phyloP scores from a whole-genome alignment of 1,140 invertebrate species.

The Reticulitermes speratus region DNA sequence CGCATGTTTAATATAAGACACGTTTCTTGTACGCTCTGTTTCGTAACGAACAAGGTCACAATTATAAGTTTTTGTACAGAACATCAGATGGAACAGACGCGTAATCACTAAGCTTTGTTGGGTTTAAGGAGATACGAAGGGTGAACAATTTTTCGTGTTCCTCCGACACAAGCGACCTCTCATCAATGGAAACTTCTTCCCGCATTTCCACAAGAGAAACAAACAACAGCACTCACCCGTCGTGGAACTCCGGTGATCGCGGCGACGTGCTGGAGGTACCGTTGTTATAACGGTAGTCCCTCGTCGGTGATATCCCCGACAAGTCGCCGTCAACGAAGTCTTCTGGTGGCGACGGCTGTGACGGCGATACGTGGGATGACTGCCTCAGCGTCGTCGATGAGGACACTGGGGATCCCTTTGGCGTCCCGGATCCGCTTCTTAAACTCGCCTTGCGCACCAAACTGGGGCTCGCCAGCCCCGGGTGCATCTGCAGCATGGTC shows the following conservation, averaged over 20 bases:
- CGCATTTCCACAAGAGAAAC: neutral
- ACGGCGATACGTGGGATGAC: conserved; percentile 16
- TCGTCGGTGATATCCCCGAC: neutral
- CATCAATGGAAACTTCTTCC: too few species aligned
- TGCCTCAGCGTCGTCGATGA: conserved; percentile 50
- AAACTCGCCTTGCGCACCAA: conserved; percentile 66
- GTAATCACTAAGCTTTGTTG: too few species aligned
- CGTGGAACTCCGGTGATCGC: conserved; percentile 49
- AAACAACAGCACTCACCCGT: conserved; percentile 46
- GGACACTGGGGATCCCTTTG: conserved; percentile 33
- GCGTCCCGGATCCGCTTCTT: conserved; percentile 43
- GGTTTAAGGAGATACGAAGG: too few species aligned
- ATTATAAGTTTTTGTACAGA: too few species aligned
- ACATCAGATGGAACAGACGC: too few species aligned
- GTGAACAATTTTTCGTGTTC: too few species aligned
- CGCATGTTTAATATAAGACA: too few species aligned
- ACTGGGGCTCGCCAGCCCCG: conserved; percentile 69
- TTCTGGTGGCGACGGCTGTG: conserved; percentile 34
- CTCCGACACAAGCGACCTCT: too few species aligned
- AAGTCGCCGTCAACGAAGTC: conserved; percentile 22
- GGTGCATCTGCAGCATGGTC: conserved; percentile 30
- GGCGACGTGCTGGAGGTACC: conserved; percentile 45
- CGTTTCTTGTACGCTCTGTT: too few species aligned
- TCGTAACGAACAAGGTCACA: too few species aligned
- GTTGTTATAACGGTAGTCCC: conserved; percentile 29